Percentiles rank a stretch among this genome's conserved stretches.
These are phyloP conservation scores for Gephyroberyx darwinii DNA, from an alignment of 2,797 vertebrate genomes.

Conservation along the genomic window DNA sequence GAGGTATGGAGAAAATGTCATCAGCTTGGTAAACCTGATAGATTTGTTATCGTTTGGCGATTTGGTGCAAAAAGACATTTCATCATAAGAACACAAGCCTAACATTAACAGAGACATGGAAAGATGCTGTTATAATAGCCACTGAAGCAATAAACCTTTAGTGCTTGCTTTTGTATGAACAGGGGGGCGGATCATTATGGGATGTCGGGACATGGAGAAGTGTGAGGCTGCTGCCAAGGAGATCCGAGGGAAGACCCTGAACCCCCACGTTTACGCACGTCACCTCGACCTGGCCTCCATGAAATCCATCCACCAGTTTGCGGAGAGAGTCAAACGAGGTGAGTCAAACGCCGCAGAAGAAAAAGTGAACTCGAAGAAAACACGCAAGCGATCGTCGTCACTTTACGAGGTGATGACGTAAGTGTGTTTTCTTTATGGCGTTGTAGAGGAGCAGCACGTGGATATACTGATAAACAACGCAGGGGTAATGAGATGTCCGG, in stretches of 20 bases:
- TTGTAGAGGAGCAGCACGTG: slow-evolving; percentile 82
- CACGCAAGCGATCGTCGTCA: too few species aligned
- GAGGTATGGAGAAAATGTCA: slow-evolving; percentile 77
- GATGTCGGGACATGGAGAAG: slow-evolving; percentile 88
- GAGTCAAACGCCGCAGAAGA: slow-evolving; percentile 1
- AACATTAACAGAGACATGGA: too few species aligned
- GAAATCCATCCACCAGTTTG: slow-evolving; percentile 85
- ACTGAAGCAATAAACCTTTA: background rate
- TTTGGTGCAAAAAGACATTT: slow-evolving; percentile 1
- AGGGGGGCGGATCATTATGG: slow-evolving; percentile 89
- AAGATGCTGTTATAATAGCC: background rate
- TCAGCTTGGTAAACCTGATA: background rate
- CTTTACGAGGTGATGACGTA: background rate
- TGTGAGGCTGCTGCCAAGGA: slow-evolving; percentile 85
- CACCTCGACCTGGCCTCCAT: slow-evolving; percentile 85
- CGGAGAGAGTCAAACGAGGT: slow-evolving; percentile 78
- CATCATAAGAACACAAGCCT: too few species aligned
- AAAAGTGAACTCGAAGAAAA: background rate
- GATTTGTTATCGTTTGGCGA: background rate
- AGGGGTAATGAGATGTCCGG: slow-evolving; percentile 88
- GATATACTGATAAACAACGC: slow-evolving; percentile 90
- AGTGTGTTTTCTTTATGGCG: slow-evolving; percentile 1
- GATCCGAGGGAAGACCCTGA: slow-evolving; percentile 85
- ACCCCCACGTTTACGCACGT: slow-evolving; percentile 78
- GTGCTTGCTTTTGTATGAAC: slow-evolving; percentile 1